Conservation (phyloP, 2,113 vertebrate genomes). For the Atrichornis clamosus region DNA sequence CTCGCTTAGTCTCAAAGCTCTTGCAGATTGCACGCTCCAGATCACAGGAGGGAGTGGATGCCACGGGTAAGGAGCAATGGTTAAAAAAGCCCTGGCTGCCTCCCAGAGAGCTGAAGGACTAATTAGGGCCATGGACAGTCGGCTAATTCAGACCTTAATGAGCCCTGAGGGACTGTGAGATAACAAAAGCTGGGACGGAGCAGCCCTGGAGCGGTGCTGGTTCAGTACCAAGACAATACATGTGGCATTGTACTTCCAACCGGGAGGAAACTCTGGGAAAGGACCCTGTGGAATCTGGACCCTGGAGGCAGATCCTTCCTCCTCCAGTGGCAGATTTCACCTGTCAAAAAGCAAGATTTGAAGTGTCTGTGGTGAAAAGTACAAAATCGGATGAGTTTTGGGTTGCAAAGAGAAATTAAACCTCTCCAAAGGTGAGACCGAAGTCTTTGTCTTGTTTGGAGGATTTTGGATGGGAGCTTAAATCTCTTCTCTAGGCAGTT, state of each 20-base stretch:
- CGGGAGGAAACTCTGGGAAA: neutral
- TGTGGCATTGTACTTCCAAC: fast-evolving
- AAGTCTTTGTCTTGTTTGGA: neutral
- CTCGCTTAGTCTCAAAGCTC: neutral
- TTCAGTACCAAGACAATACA: neutral
- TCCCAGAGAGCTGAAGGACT: constrained; percentile 26
- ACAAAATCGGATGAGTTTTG: neutral
- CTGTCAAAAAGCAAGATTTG: neutral
- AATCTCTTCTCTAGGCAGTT: neutral
- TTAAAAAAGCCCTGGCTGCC: constrained; percentile 1
- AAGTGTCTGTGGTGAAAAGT: neutral
- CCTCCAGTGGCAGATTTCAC: neutral
- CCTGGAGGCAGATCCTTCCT: neutral
- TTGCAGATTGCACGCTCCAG: neutral
- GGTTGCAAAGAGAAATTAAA: neutral
- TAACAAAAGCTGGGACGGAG: neutral
- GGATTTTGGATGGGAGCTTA: neutral
- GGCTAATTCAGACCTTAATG: constrained; percentile 26
- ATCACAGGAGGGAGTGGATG: neutral
- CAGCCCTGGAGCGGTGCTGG: neutral
- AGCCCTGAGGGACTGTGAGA: neutral
- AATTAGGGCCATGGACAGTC: constrained; percentile 22
- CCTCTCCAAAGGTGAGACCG: neutral
- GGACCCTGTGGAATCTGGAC: neutral
- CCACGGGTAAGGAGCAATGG: neutral